phyloP scores from a whole-genome alignment of 2,797 vertebrate species.

The Centroberyx gerrardi region DNA sequence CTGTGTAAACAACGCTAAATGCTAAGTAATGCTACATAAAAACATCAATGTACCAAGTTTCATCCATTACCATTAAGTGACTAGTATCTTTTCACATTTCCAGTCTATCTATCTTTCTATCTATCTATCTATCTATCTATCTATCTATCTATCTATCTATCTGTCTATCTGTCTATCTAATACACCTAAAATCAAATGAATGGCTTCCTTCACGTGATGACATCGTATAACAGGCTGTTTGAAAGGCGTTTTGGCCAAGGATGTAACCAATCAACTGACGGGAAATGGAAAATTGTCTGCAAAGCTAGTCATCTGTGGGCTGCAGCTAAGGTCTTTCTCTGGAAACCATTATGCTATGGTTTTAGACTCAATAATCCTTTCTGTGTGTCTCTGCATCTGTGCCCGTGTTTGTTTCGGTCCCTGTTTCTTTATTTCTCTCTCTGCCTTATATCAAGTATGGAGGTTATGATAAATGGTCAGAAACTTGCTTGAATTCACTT shows the following conservation, averaged over 20 bases:
- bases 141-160: no score
- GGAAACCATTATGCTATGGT: slow-evolving; percentile 6
- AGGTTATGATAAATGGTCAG: background rate
- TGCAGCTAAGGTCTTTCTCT: slow-evolving; percentile 15
- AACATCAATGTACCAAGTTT: no score
- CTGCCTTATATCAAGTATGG: background rate
- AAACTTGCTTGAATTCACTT: background rate
- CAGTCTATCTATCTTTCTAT: no score
- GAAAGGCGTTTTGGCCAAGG: background rate
- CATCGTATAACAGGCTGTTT: background rate
- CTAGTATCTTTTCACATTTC: no score
- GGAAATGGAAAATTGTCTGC: background rate
- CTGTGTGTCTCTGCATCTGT: slow-evolving; percentile 7
- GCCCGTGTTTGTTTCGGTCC: background rate
- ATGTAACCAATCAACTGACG: background rate
- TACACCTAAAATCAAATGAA: background rate
- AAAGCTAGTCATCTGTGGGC: background rate
- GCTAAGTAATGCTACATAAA: no score
- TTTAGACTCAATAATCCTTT: background rate
- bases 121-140: no score
- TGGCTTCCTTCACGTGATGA: background rate
- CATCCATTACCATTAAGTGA: no score
- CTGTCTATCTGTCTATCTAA: no score
- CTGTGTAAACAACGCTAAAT: no score
- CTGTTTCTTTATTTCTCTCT: background rate